Conservation (phyloP, 2,888 invertebrate species). For the Lasioglossum marginatum region DNA sequence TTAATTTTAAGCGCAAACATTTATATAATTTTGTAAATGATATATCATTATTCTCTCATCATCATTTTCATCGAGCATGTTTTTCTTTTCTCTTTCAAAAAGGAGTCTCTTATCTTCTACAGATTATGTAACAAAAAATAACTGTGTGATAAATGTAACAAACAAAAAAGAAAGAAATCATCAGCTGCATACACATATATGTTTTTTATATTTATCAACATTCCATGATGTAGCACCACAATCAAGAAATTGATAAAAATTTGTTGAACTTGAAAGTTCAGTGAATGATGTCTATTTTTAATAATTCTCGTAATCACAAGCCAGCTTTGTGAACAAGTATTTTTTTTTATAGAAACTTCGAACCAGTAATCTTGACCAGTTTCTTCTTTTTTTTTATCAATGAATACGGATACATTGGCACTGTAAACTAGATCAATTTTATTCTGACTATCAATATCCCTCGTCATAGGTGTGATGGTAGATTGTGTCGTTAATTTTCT, state of each 20-base stretch:
- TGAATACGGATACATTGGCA: constrained; percentile 55
- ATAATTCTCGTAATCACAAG: constrained; percentile 30
- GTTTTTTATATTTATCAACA: constrained; percentile 37
- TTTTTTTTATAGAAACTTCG: constrained; percentile 9
- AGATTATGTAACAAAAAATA: constrained; percentile 2
- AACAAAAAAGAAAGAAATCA: constrained; percentile 1
- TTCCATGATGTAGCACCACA: constrained; percentile 37
- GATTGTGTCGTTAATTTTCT: constrained; percentile 21
- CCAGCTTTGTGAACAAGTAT: constrained; percentile 31
- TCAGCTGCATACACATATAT: constrained; percentile 1
- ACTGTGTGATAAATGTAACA: constrained; percentile 35
- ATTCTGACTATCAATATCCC: constrained; percentile 28
- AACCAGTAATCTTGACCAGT: constrained; percentile 7
- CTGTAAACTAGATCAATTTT: constrained; percentile 54
- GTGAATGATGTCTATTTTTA: constrained; percentile 12
- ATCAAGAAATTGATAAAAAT: constrained; percentile 23
- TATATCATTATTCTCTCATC: constrained; percentile 31
- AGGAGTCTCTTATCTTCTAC: constrained; percentile 6
- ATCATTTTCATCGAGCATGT: constrained; percentile 34
- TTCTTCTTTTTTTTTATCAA: neutral
- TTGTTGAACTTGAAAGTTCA: constrained; percentile 4
- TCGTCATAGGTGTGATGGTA: constrained; percentile 12
- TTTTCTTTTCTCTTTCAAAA: constrained; percentile 26
- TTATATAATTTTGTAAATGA: constrained; percentile 56
- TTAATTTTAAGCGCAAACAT: constrained; percentile 43